phyloP scores from a whole-genome alignment of 2,888 invertebrate genomes.

The Tenthredo scrophulariae region DNA sequence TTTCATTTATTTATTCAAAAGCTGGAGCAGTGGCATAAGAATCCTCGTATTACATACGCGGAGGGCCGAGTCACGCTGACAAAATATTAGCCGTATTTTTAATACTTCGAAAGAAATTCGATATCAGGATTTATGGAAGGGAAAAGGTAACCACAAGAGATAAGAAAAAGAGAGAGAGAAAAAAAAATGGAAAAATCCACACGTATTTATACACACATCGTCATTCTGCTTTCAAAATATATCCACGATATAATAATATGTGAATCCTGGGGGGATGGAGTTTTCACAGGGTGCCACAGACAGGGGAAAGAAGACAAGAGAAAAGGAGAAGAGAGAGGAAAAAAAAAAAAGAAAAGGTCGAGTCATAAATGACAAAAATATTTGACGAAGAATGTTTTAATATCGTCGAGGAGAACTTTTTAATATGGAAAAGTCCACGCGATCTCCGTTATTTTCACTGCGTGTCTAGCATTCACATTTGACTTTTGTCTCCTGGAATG shows the following conservation, averaged over 20 bases:
- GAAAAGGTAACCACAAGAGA: neutral
- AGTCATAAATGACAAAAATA: constrained; percentile 49
- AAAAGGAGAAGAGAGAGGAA: neutral
- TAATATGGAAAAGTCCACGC: constrained; percentile 65
- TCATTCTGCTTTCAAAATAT: neutral
- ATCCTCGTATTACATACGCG: no score
- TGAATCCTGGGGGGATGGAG: neutral
- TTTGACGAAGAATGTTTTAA: constrained; percentile 64
- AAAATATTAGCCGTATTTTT: neutral
- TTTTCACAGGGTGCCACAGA: neutral
- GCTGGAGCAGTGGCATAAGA: neutral
- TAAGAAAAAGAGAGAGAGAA: no score
- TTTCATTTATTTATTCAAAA: neutral
- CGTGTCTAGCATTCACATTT: constrained; percentile 32
- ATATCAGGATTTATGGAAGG: neutral
- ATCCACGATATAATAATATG: neutral
- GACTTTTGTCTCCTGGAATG: constrained; percentile 51
- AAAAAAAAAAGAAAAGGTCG: constrained; percentile 5
- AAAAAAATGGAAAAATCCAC: neutral
- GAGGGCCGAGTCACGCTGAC: neutral
- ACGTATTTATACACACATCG: neutral
- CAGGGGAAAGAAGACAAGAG: neutral
- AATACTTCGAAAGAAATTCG: neutral
- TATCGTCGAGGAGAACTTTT: constrained; percentile 61
- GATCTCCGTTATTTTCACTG: constrained; percentile 40